Evolutionary conservation across 2,888 invertebrate species (phyloP), one percentile per base, ranked within the genome.

Genomic region (Athalia rosae): DNA sequence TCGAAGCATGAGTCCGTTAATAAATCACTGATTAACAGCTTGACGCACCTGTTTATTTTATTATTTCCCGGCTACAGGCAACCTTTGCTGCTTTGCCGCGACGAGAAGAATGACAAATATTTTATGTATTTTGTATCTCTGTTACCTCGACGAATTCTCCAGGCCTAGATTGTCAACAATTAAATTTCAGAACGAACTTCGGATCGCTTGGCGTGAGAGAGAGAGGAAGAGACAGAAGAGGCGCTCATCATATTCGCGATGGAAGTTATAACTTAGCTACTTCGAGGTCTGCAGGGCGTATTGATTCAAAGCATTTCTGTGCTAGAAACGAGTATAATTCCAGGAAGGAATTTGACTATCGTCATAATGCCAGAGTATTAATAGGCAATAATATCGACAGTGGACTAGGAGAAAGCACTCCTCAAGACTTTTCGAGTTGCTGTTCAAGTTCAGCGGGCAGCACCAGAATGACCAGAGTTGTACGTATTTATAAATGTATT

Each of bases 401-500:
- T 80, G 89, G 89, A 79, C 86, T 90, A 78, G 89, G 89, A 74
- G 89, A 90, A 82, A 90, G 89, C 82, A 90, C 89, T 78, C 87
- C 89, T 45, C 89, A 89, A 83, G 89, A 90, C 83, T 89, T 89
- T 83, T 90, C 89, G 84, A 89, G 89, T 82, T 89, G 89, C 83
- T 89, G 89, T 82, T 90, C 89, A 80, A 90, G 89, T 80, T 89
- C 89, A 62, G 89, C 89, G 80, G 89, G 89, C 84, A 89, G 89
- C 84, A 85, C 87, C 81, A 89, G 88, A 77, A 87, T 86, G 79
- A 86, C 86, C 76, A 88, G 87, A 82, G 82, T 85, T 82, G 89
- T 90, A 90, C 85, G 89, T 86, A 85, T 85, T 66, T 64, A 81
- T 80, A 78, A 4, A 3, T 4, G 80, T 78, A 80, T 80, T 77